phyloP scores from a whole-genome alignment of 2,888 invertebrate genomes.

The Nephrotoma appendiculata region DNA sequence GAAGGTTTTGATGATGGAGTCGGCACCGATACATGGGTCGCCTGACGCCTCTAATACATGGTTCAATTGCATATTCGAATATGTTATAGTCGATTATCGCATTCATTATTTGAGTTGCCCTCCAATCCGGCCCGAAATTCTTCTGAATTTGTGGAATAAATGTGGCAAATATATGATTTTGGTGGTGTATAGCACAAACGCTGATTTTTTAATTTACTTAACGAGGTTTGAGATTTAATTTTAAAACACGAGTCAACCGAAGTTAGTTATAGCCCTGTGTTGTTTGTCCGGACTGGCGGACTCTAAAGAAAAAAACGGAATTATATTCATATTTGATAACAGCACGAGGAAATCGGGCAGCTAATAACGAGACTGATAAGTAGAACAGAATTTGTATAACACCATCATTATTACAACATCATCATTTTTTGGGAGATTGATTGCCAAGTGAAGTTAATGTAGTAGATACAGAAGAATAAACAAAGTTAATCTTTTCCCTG shows the following conservation, averaged over 20 bases:
- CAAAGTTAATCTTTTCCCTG: too few relatives aligned
- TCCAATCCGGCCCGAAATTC: conserved; percentile 48
- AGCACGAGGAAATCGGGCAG: conserved; percentile 49
- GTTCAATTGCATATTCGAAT: conserved; percentile 59
- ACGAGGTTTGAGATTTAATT: conserved; percentile 74
- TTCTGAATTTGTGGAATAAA: conserved; percentile 74
- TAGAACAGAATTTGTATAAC: conserved; percentile 68
- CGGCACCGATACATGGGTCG: conserved; percentile 78
- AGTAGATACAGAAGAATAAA: neutral
- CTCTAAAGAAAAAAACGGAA: conserved; percentile 34
- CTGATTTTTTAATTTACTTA: conserved; percentile 61
- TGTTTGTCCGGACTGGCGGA: conserved; percentile 34
- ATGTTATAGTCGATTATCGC: conserved; percentile 50
- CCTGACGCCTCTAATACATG: conserved; percentile 53
- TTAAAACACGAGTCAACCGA: conserved; percentile 36
- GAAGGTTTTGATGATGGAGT: conserved; percentile 76
- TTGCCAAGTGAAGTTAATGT: conserved; percentile 41
- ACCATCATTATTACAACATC: conserved; percentile 50
- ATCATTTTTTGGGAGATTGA: conserved; percentile 66
- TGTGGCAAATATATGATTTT: conserved; percentile 68
- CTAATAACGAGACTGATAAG: conserved; percentile 29
- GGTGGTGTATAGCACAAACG: conserved; percentile 68
- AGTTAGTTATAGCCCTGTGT: conserved; percentile 43
- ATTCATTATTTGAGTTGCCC: conserved; percentile 66
- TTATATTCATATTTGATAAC: conserved; percentile 68